These are phyloP conservation scores for Lithophane leautieri DNA, from an alignment of 2,888 invertebrate species.

Conservation along the genomic window DNA sequence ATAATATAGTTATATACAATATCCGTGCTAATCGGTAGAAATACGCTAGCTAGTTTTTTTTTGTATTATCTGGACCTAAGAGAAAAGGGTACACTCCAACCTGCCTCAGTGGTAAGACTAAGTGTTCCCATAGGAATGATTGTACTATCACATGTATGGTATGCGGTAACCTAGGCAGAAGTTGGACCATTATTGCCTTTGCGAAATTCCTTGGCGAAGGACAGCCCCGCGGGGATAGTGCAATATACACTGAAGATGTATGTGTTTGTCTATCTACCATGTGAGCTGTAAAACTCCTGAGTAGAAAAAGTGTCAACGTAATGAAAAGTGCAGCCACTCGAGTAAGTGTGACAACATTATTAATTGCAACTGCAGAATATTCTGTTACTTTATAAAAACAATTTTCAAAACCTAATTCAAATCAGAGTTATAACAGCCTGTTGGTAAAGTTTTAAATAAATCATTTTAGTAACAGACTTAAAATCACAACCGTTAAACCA, in stretches of 20 bases:
- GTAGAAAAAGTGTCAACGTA: neutral
- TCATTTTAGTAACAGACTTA: neutral
- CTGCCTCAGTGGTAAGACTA: slow-evolving; percentile 24
- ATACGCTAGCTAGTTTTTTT: neutral
- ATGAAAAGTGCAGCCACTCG: neutral
- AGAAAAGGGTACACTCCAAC: slow-evolving; percentile 14
- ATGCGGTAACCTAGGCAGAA: slow-evolving; percentile 8
- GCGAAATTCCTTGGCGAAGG: slow-evolving; percentile 34
- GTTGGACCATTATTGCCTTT: slow-evolving; percentile 31
- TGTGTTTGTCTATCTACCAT: neutral
- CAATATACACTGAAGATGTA: slow-evolving; percentile 13
- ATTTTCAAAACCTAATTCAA: neutral
- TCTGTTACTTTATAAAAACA: neutral
- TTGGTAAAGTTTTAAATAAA: neutral
- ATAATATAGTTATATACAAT: neutral
- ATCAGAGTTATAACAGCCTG: neutral
- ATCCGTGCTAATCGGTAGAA: neutral
- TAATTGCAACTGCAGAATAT: neutral
- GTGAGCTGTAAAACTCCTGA: neutral
- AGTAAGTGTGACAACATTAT: neutral
- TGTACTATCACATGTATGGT: slow-evolving; percentile 11
- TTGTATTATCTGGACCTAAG: neutral
- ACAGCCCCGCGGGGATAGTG: slow-evolving; percentile 11
- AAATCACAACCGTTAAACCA: slow-evolving; percentile 16
- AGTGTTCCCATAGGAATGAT: slow-evolving; percentile 23